These are phyloP conservation scores for Dinoponera quadriceps DNA, from an alignment of 1,140 invertebrate genomes.

Conservation along the genomic window DNA sequence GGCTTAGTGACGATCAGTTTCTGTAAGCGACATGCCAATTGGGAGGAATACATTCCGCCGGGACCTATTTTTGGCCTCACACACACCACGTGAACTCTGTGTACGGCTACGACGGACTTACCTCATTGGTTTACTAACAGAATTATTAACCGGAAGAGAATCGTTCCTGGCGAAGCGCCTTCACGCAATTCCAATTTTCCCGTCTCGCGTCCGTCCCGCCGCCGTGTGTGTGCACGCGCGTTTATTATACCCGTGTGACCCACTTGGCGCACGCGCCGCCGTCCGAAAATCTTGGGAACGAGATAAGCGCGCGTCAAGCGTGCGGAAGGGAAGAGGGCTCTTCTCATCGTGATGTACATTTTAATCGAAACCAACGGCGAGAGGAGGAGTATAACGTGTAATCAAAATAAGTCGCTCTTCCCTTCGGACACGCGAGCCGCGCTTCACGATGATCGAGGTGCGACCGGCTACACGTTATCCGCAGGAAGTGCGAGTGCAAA, in stretches of 20 bases:
- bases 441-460: conserved; percentile 8
- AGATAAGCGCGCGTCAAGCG: conserved; percentile 13
- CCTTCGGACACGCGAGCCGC: conserved; percentile 3
- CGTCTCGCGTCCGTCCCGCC: not conserved
- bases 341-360: conserved; percentile 30
- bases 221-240: no score
- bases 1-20: conserved; percentile 83
- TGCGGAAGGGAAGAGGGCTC: not conserved
- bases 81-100: conserved; percentile 63
- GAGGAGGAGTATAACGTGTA: conserved; percentile 12
- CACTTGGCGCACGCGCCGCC: conserved; percentile 18
- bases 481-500: not conserved
- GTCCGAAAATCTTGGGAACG: conserved; percentile 39
- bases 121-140: conserved; percentile 70
- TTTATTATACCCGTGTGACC: conserved; percentile 27
- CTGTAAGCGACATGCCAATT: conserved; percentile 76
- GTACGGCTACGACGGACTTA: conserved; percentile 69
- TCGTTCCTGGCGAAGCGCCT: conserved; percentile 55
- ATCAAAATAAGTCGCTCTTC: conserved; percentile 28
- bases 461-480: not conserved
- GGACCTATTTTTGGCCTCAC: conserved; percentile 63
- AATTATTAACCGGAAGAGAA: conserved; percentile 69
- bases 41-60: conserved; percentile 72
- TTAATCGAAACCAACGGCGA: not conserved
- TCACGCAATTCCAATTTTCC: conserved; percentile 71